Evolutionary conservation across 2,888 invertebrate genomes (phyloP).

Genomic region (Ophioninae sp.): DNA sequence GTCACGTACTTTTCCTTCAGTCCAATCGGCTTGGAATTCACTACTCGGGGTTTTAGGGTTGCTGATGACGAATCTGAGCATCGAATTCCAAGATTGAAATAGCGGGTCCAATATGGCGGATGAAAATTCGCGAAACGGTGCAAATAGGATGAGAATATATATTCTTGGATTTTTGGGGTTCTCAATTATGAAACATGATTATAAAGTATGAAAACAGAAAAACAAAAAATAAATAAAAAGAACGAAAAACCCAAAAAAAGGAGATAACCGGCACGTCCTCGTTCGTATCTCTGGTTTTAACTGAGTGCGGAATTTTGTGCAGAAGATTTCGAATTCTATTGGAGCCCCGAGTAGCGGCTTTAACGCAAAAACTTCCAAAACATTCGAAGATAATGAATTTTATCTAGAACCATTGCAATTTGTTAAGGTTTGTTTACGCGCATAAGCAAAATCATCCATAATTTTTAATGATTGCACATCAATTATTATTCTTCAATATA

Average conservation of each 20-base stretch:
- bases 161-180: no score
- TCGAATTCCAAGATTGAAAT: no score
- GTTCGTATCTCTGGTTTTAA: constrained; percentile 39
- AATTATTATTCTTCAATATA: neutral
- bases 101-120: no score
- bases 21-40: no score
- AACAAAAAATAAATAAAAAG: neutral
- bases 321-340: constrained; percentile 35
- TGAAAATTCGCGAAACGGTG: no score
- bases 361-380: constrained; percentile 20
- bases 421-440: constrained; percentile 20
- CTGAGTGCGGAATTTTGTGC: constrained; percentile 42
- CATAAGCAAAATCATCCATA: constrained; percentile 17
- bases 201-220: neutral
- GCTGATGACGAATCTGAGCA: no score
- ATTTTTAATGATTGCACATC: constrained; percentile 9
- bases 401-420: constrained; percentile 26
- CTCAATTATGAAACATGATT: no score
- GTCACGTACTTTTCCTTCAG: no score
- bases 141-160: no score
- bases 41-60: no score
- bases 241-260: constrained; percentile 16
- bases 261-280: constrained; percentile 33
- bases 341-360: constrained; percentile 18
- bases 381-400: constrained; percentile 23